A percentile compares a stretch with the other conserved stretches of the same genome.
phyloP scores from a whole-genome alignment of 2,113 vertebrate species.

The Junco hyemalis region DNA sequence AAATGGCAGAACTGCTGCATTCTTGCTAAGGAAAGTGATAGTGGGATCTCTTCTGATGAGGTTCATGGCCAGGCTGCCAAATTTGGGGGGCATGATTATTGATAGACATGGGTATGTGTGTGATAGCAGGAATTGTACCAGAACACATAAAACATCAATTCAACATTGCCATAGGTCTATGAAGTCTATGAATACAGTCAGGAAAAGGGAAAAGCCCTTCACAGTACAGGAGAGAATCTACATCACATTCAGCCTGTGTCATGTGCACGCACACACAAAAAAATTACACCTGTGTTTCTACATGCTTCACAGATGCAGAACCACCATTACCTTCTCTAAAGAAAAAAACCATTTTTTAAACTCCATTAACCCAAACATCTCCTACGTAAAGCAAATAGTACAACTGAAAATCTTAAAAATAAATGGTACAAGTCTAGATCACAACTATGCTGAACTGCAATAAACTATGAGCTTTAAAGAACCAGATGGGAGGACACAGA shows the following conservation, averaged over 20 bases:
- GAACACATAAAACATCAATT: background rate
- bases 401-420: background rate
- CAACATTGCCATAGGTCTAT: background rate
- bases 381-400: background rate
- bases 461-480: background rate
- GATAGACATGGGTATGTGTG: rapidly evolving
- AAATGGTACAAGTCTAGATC: background rate
- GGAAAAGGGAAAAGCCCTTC: background rate
- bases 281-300: background rate
- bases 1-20: background rate
- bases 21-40: background rate
- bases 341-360: background rate
- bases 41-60: background rate
- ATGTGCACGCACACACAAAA: background rate
- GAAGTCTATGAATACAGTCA: background rate
- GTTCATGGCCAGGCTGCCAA: background rate
- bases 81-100: background rate
- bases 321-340: background rate
- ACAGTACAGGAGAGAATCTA: background rate
- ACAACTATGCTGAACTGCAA: background rate
- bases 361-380: background rate
- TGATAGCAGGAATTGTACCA: background rate
- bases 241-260: background rate
- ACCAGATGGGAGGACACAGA: background rate
- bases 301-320: background rate